A percentile compares a stretch with the other conserved stretches of the same genome.
Evolutionary conservation across 1,140 invertebrate genomes (phyloP).

Genomic region (Pseudobourletiella spinata): DNA sequence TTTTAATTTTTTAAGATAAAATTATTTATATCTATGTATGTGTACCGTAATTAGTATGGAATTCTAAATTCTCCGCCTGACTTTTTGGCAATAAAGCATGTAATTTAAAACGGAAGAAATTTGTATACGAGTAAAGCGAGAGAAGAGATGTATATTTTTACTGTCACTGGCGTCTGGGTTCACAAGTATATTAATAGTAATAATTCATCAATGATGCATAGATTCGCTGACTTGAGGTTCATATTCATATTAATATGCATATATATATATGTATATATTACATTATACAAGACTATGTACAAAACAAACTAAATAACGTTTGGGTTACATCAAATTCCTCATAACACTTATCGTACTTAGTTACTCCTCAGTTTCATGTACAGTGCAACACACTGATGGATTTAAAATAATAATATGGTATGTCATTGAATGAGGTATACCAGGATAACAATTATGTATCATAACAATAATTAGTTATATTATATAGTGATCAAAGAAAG

Average conservation of each 20-base stretch:
- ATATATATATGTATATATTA: no score
- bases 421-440: no score
- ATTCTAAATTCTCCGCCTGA: not conserved
- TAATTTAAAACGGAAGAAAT: not conserved
- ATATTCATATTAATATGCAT: not conserved
- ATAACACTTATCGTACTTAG: not conserved
- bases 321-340: not conserved
- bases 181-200: not conserved
- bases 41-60: not conserved
- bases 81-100: not conserved
- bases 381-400: no score
- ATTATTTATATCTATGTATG: not conserved
- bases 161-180: not conserved
- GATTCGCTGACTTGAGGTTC: no score
- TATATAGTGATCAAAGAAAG: no score
- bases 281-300: not conserved
- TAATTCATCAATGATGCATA: no score
- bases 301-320: not conserved
- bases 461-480: no score
- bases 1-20: constrained; percentile 5
- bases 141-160: not conserved
- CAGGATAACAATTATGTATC: no score
- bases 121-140: not conserved
- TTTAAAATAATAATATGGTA: no score
- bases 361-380: no score